These are phyloP conservation scores for Coracopsis vasa DNA, from an alignment of 2,113 vertebrate genomes.

Conservation along the genomic window DNA sequence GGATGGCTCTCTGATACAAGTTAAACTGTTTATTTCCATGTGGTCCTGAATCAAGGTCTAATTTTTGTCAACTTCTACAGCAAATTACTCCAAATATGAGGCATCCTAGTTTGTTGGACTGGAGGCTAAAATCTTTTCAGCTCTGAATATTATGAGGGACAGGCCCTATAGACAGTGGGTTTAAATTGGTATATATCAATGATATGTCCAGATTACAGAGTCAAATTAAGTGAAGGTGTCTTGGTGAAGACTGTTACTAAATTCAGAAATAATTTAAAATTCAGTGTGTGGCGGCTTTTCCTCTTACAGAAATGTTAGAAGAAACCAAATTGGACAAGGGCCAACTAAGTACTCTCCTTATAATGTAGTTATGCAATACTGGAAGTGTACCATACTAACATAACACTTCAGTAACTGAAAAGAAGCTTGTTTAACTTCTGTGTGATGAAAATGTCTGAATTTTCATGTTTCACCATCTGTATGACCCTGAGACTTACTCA, in stretches of 20 bases:
- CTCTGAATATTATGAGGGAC: background rate
- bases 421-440: background rate
- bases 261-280: background rate
- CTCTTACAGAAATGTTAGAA: background rate
- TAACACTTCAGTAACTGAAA: background rate
- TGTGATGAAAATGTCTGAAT: background rate
- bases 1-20: background rate
- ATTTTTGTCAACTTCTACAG: background rate
- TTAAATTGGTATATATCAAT: background rate
- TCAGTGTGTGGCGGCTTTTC: background rate
- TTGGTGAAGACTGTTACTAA: background rate
- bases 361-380: background rate
- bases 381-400: background rate
- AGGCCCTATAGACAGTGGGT: background rate
- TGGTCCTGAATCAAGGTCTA: background rate
- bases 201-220: background rate
- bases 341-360: background rate
- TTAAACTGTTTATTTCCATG: background rate
- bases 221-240: background rate
- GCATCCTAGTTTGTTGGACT: background rate
- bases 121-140: background rate
- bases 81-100: background rate
- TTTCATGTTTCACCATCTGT: rapidly evolving
- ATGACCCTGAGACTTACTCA: background rate
- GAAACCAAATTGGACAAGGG: background rate